Base-by-base conservation (phyloP, 2,113 vertebrate species). In the Tragulus kanchil region DNA sequence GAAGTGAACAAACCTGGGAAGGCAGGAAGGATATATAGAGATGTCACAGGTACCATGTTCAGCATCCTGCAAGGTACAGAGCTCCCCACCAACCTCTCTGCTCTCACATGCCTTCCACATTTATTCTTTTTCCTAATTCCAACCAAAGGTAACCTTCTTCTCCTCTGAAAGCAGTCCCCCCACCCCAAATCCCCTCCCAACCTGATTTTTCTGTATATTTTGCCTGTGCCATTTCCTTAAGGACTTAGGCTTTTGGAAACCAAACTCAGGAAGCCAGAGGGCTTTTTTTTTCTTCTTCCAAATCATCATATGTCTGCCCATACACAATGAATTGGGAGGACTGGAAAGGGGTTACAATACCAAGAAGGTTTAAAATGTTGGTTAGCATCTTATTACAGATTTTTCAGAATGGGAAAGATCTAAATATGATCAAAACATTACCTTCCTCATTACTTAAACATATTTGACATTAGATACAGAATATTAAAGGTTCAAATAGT, bases 381-480 rank as follows among this genome's bases (percentile, higher is more conserved):
- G 26, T 25, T 75, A 69, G 25, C 65, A 42, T 85, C 45, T 90
- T 96, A 54, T 21, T 14, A 16, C 12, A 42, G 14, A 54, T 81
- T 89, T 95, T 93, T 61, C 71, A 85, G 83, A 89, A 93, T 31
- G 42, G 69, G 77, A 21, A 91, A 89, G 73, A 48, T 45, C 31
- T 19, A 59, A 77, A 52, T 59, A n/a, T 67, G 50, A 56, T 54
- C 50, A 61, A 54, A 85, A 65, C 16, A 25, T 54, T 85, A 48
- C 64, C 89, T 93, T 92, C 56, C 42, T 87, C 8, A 56, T 54
- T 73, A 13, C 14, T 59, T 82, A 86, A 64, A 79, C 28, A 83
- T 59, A 78, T 87, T 94, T 79, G 19, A 83, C 25, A 87, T 61
- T 48, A 61, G 84, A 69, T 42, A 28, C 19, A 61, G 12, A 42